Evolutionary conservation across 2,888 invertebrate species (phyloP).

Genomic region (Salticus scenicus): DNA sequence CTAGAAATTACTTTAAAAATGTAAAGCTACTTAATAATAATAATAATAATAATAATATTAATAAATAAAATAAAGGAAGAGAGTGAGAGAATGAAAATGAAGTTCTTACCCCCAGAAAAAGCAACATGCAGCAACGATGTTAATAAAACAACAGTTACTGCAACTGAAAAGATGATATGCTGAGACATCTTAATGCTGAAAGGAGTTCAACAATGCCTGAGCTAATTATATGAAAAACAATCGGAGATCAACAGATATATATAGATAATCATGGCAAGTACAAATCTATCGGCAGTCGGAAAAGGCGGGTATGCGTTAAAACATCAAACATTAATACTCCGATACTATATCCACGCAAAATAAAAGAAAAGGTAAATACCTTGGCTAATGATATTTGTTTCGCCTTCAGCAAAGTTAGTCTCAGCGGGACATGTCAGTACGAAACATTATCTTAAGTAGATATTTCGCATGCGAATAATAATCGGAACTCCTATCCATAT

Average conservation of each 20-base stretch:
- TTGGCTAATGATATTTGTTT: slow-evolving; percentile 48
- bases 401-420: slow-evolving; percentile 11
- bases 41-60: no score
- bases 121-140: neutral
- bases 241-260: neutral
- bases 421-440: slow-evolving; percentile 35
- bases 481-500: neutral
- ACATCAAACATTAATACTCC: slow-evolving; percentile 47
- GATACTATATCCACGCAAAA: slow-evolving; percentile 41
- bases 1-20: no score
- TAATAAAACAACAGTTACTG: neutral
- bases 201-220: neutral
- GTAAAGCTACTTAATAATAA: no score
- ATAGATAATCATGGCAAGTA: neutral
- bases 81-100: no score
- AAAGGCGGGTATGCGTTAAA: slow-evolving; percentile 40
- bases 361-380: slow-evolving; percentile 31
- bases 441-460: slow-evolving; percentile 17
- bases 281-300: neutral
- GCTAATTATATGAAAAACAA: neutral
- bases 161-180: neutral
- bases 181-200: neutral
- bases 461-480: neutral
- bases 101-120: neutral
- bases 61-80: no score